Percentiles rank a stretch among this genome's conserved stretches.
Conservation (phyloP, 2,797 vertebrate species). For the Premnoplex brunnescens region DNA sequence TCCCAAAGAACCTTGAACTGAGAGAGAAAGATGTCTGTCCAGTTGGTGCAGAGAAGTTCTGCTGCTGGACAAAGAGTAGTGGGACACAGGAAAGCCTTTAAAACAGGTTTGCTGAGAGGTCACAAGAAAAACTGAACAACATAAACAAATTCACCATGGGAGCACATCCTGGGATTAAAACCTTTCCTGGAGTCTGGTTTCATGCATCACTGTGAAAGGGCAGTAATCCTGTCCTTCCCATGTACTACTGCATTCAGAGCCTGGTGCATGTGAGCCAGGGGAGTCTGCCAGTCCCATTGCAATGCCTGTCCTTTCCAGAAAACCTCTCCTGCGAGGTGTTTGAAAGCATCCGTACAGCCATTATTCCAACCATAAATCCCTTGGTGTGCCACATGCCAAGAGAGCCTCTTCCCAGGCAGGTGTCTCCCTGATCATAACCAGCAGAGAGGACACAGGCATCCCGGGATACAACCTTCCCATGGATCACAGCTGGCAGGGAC, state of each 20-base stretch:
- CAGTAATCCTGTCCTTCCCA: not conserved
- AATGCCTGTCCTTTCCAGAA: not conserved
- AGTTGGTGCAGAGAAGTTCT: not conserved
- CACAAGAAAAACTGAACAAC: not conserved
- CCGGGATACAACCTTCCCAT: not conserved
- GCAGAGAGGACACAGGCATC: not conserved
- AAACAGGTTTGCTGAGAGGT: not conserved
- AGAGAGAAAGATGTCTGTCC: not conserved
- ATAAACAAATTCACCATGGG: not conserved
- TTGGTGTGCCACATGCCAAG: not conserved
- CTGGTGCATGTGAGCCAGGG: not conserved
- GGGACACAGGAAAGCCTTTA: not conserved
- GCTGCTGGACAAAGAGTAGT: not conserved
- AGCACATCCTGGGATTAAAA: not conserved
- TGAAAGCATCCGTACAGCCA: not conserved
- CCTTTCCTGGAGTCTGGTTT: not conserved
- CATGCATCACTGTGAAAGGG: not conserved
- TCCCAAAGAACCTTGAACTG: not conserved
- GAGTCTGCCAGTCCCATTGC: not conserved
- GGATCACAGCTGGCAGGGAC: not conserved
- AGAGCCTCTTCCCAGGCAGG: rapidly evolving
- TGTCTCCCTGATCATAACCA: not conserved
- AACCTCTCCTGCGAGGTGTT: not conserved
- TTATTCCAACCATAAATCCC: not conserved
- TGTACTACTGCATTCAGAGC: not conserved